Evolutionary conservation across 2,797 vertebrate species (phyloP).

Genomic region (Cichlasoma orientale): DNA sequence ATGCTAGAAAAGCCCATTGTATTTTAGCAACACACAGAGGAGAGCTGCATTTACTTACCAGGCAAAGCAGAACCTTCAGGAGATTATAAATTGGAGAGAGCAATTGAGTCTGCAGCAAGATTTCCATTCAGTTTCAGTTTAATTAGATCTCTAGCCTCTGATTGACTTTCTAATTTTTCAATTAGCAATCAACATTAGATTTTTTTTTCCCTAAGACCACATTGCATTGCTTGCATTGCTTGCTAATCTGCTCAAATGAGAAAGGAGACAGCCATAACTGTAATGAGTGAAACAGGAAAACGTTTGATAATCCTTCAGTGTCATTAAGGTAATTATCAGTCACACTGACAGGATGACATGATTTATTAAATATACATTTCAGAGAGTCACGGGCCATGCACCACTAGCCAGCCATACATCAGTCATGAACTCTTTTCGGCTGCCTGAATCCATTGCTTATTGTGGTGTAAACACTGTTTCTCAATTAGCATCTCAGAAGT

Average conservation of each 20-base stretch:
- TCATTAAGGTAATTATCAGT: conserved; percentile 66
- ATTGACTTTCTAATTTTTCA: conserved; percentile 98
- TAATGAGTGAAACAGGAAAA: conserved; percentile 53
- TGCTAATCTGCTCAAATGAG: conserved; percentile 80
- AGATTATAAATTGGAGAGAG: conserved; percentile 74
- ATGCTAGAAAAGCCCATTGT: conserved; percentile 59
- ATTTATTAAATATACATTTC: conserved; percentile 57
- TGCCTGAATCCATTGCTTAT: conserved; percentile 48
- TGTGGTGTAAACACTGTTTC: conserved; percentile 58
- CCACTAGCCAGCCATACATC: conserved; percentile 17
- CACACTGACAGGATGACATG: conserved; percentile 44
- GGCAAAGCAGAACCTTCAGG: conserved; percentile 67
- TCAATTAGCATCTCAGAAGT: conserved; percentile 57
- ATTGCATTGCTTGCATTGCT: conserved; percentile 71
- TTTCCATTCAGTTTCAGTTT: conserved; percentile 94
- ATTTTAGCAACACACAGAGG: conserved; percentile 51
- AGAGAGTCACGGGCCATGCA: conserved; percentile 39
- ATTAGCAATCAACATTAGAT: conserved; percentile 95
- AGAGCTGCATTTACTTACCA: conserved; percentile 53
- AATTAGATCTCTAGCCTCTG: conserved; percentile 95
- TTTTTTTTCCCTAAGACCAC: conserved; percentile 80
- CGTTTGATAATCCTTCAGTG: conserved; percentile 43
- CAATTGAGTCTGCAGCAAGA: conserved; percentile 82
- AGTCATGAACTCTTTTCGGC: conserved; percentile 20
- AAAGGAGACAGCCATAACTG: conserved; percentile 43